A percentile compares a stretch with the other conserved stretches of the same genome.
These are phyloP conservation scores for Clytia hemisphaerica DNA, from an alignment of 30 jellyfish, hydroid and myxozoan species.

Conservation along the genomic window DNA sequence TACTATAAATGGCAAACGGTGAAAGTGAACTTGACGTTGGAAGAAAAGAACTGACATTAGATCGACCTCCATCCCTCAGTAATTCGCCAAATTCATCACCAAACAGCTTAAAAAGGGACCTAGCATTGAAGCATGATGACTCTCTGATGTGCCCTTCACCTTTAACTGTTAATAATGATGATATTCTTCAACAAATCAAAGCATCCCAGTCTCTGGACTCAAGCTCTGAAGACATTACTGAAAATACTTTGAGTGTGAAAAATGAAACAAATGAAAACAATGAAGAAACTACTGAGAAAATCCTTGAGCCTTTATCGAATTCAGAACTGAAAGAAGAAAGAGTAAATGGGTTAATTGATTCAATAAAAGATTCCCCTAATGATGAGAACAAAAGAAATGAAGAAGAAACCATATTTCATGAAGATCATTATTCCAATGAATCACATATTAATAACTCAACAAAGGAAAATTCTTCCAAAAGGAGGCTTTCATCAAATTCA, in stretches of 20 bases:
- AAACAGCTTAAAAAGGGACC: too few relatives aligned
- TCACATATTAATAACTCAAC: too few relatives aligned
- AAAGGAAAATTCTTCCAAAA: too few relatives aligned
- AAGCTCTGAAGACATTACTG: not conserved
- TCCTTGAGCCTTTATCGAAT: not conserved
- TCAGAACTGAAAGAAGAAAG: not conserved
- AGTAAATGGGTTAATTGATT: not conserved
- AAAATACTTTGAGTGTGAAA: not conserved
- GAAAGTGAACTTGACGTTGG: slow-evolving; percentile 30
- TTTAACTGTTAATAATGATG: too few relatives aligned
- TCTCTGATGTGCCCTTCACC: too few relatives aligned
- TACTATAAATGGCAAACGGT: slow-evolving; percentile 16
- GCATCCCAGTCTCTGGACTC: too few relatives aligned
- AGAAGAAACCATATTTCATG: not conserved
- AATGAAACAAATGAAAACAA: not conserved
- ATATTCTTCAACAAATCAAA: too few relatives aligned
- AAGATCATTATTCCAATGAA: too few relatives aligned
- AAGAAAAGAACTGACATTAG: slow-evolving; percentile 20
- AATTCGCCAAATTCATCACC: too few relatives aligned
- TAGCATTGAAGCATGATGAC: too few relatives aligned
- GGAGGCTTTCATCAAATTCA: too few relatives aligned
- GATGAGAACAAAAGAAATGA: not conserved
- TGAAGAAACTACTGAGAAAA: not conserved
- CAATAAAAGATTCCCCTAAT: not conserved
- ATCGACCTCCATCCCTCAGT: slow-evolving; percentile 3